Conservation (phyloP, 1,140 invertebrate species). For the Goniozus legneri region DNA sequence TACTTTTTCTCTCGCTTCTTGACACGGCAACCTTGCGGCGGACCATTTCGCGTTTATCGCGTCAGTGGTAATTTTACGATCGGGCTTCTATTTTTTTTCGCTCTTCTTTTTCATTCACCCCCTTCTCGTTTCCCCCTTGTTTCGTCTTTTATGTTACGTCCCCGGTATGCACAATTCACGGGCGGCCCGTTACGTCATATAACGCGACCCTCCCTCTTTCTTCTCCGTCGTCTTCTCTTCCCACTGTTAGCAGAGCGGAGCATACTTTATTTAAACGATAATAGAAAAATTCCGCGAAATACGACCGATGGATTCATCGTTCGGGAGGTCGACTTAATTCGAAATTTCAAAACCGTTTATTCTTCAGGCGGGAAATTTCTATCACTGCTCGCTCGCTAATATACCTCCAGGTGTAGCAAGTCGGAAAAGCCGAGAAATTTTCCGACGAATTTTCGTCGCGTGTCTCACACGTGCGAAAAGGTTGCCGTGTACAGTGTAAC, state of each 20-base stretch:
- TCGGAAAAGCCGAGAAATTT: too few relatives aligned
- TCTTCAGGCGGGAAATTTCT: too few relatives aligned
- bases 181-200: conserved; percentile 36
- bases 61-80: conserved; percentile 7
- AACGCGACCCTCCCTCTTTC: conserved; percentile 12
- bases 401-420: too few relatives aligned
- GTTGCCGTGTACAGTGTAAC: conserved; percentile 17
- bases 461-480: conserved; percentile 16
- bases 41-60: background rate
- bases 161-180: conserved; percentile 33
- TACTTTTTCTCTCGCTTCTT: conserved; percentile 1
- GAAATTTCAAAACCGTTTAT: too few relatives aligned
- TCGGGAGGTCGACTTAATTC: too few relatives aligned
- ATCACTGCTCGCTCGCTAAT: too few relatives aligned
- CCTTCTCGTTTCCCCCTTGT: background rate
- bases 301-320: conserved; percentile 45
- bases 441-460: too few relatives aligned
- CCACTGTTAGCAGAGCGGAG: conserved; percentile 1
- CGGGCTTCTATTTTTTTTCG: background rate
- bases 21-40: too few relatives aligned
- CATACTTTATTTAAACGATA: conserved; percentile 44
- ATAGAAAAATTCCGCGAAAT: conserved; percentile 43
- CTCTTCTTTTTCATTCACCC: conserved; percentile 14
- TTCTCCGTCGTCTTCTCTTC: conserved; percentile 8
- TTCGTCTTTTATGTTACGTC: conserved; percentile 11